Evolutionary conservation across 23 tunicate genomes (phyloP), one percentile per base, ranked within the genome.

Genomic region (Ciona savignyi): DNA sequence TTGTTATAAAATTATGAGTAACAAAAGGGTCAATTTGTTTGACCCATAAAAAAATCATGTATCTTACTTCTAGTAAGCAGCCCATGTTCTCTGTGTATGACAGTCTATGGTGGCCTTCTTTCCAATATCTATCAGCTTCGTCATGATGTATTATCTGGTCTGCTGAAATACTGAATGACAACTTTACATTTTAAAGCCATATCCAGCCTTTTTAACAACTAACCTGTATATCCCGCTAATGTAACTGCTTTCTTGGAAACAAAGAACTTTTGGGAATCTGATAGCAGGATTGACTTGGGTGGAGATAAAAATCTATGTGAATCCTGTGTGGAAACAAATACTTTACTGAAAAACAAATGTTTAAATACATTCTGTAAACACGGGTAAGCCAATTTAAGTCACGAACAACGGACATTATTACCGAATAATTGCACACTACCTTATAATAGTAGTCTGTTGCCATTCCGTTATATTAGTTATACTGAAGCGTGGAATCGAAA

Each of bases 111-210:
- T 88, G 96, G 33, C 73, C 84, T 32, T 34, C 62, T 25, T 63
- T 32, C 96, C 96, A 88, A 68, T 88, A 88, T 27, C 27, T 51
- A 32, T 73, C 87, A 42, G 80, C 83, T 72, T 66, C 86, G 60
- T 82, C 96, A 21, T 29, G 33, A 29, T 68, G 6, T 27, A 26
- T 69, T 69, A 31, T 23, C 0, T 30, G 56, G 56, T 15, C 56
- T 42, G 15, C 15, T 2, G 51, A 42, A 42, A 15, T 9, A 42
- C 11, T 42, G 56, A 9, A 42, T 42, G 56, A 6, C 15, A 42
- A 15, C 9, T 9, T 42, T 42, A 6, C 15, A 42, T 6, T 42
- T 42, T 9, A 9, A 15, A 42, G 56, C 15, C 70, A 66, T n/a
- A 19, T 23, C 20, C 33, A 35, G 51, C 67, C 3, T 26, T 4